Conservation (phyloP, 1,140 invertebrate genomes). For the Acromyrmex echinatior region DNA sequence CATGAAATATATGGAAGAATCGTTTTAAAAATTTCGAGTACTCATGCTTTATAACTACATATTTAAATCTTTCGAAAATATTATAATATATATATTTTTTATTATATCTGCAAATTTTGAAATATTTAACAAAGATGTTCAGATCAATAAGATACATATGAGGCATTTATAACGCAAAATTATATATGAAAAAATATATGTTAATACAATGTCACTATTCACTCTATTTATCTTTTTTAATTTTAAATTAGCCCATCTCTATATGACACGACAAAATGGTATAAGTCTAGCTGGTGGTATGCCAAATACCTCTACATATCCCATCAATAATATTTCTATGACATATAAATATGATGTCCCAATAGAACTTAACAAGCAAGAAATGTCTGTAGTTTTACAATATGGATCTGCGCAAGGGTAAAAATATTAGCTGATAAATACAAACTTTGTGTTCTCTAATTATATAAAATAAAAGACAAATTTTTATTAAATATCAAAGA, state of each 20-base stretch:
- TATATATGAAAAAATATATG: neutral
- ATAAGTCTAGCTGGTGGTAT: conserved; percentile 92
- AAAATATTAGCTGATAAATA: conserved; percentile 14
- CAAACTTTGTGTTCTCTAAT: neutral
- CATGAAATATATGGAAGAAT: neutral
- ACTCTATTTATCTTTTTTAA: neutral
- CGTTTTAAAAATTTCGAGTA: neutral
- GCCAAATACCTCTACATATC: conserved; percentile 91
- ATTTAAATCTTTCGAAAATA: neutral
- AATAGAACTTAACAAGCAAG: conserved; percentile 86
- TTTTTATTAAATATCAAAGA: neutral
- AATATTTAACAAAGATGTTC: neutral
- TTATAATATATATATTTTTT: neutral
- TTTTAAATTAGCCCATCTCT: conserved; percentile 66
- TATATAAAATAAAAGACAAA: neutral
- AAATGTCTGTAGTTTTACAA: conserved; percentile 89
- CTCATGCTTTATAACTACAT: neutral
- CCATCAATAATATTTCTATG: conserved; percentile 89
- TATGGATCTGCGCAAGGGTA: conserved; percentile 92
- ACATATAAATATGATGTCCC: conserved; percentile 87
- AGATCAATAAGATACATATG: neutral
- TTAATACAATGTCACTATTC: neutral
- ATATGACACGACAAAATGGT: conserved; percentile 88
- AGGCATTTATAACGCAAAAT: neutral
- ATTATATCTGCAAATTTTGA: neutral